Evolutionary conservation across 2,888 invertebrate species (phyloP).

Genomic region (Abrostola tripartita): DNA sequence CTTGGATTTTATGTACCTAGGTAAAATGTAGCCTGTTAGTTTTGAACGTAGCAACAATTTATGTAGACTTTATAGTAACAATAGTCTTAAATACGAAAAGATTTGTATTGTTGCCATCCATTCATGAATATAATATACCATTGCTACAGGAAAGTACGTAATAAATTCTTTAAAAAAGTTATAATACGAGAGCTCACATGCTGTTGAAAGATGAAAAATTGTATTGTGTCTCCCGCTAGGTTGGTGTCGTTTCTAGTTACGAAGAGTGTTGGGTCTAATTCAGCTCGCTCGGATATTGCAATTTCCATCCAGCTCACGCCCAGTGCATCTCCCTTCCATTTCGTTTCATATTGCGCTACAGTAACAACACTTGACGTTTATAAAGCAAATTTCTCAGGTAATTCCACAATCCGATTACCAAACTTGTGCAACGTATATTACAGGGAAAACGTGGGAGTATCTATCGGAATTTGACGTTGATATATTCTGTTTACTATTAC

Average conservation of each 20-base stretch:
- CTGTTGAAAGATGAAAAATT: constrained; percentile 34
- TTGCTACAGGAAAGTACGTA: constrained; percentile 18
- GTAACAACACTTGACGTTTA: constrained; percentile 73
- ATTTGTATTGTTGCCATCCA: constrained; percentile 7
- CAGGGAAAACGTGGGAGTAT: background rate
- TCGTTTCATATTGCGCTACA: constrained; percentile 75
- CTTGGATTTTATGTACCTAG: too few relatives aligned
- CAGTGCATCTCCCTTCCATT: constrained; percentile 74
- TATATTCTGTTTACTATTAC: constrained; percentile 5
- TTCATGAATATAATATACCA: constrained; percentile 27
- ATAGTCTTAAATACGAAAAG: constrained; percentile 27
- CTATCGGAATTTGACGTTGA: background rate
- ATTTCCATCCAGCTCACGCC: constrained; percentile 78
- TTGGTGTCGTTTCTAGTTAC: constrained; percentile 62
- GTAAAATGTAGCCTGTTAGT: background rate
- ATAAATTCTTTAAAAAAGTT: constrained; percentile 32
- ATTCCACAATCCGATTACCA: constrained; percentile 49
- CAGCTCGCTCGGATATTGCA: constrained; percentile 79
- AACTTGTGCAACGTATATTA: constrained; percentile 22
- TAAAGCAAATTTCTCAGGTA: constrained; percentile 64
- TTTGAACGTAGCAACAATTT: background rate
- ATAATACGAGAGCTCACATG: constrained; percentile 32
- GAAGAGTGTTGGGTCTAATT: constrained; percentile 63
- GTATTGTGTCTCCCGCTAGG: constrained; percentile 36
- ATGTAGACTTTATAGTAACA: background rate